Evolutionary conservation across 2,888 invertebrate genomes (phyloP).

Genomic region (Hirtodrosophila alboralis): DNA sequence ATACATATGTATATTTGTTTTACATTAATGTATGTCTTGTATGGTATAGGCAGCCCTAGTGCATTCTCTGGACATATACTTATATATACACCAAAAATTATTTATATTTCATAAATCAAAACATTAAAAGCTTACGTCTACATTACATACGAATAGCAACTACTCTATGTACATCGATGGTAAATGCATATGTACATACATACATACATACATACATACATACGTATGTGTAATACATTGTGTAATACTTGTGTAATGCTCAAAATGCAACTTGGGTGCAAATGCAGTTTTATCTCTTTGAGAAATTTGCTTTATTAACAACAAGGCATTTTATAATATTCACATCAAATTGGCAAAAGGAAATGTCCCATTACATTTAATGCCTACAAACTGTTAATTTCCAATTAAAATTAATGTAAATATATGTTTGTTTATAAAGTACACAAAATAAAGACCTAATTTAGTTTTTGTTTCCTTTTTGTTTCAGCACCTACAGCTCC

Average conservation of each 20-base stretch:
- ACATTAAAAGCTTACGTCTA: neutral
- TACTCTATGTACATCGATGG: no score
- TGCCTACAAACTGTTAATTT: no score
- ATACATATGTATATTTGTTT: constrained; percentile 9
- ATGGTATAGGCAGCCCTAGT: neutral
- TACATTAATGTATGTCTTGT: constrained; percentile 1
- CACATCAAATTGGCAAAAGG: no score
- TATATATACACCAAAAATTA: no score
- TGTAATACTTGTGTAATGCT: constrained; percentile 48
- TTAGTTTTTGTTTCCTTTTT: constrained; percentile 3
- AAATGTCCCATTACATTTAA: no score
- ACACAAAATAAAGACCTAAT: no score
- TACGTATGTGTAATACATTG: constrained; percentile 18
- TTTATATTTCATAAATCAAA: no score
- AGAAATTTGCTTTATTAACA: no score
- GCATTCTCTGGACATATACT: constrained; percentile 5
- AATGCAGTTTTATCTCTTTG: neutral
- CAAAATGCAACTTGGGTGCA: constrained; percentile 4
- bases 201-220: constrained; percentile 3
- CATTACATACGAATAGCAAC: neutral
- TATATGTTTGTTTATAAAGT: no score
- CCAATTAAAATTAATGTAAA: no score
- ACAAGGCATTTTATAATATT: no score
- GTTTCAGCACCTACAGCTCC: constrained; percentile 18
- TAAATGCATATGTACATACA: neutral